phyloP scores from a whole-genome alignment of 2,888 invertebrate genomes.

The Argyresthia albistria region DNA sequence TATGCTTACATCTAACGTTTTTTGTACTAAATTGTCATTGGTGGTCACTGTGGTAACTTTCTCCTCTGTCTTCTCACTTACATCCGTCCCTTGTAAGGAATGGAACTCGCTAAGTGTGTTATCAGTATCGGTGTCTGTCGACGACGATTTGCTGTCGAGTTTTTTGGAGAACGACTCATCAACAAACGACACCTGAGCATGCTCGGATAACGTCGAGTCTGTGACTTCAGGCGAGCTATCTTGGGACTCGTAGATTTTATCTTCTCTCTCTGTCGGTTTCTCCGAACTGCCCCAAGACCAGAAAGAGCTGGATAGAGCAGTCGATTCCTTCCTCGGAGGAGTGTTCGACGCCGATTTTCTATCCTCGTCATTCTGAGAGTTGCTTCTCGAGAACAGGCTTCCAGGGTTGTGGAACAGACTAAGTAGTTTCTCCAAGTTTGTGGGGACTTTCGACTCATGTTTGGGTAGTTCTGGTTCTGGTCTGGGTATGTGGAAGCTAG shows the following conservation, averaged over 20 bases:
- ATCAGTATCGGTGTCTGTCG: constrained; percentile 61
- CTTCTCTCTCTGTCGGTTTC: constrained; percentile 28
- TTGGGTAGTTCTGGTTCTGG: constrained; percentile 37
- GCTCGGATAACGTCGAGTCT: constrained; percentile 58
- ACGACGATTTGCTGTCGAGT: constrained; percentile 58
- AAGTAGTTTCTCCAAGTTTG: constrained; percentile 76
- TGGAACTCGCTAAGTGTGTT: constrained; percentile 62
- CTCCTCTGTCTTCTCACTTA: constrained; percentile 4
- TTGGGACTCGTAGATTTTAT: constrained; percentile 31
- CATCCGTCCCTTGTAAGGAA: constrained; percentile 33
- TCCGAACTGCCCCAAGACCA: constrained; percentile 58
- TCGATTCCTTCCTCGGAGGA: constrained; percentile 58
- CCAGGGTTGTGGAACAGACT: constrained; percentile 77
- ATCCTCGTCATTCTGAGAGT: constrained; percentile 44
- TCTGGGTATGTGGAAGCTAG: constrained; percentile 49
- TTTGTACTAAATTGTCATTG: constrained; percentile 67
- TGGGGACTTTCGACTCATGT: constrained; percentile 51
- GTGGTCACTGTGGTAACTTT: constrained; percentile 57
- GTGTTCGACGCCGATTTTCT: constrained; percentile 48
- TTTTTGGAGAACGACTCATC: constrained; percentile 62
- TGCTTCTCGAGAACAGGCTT: constrained; percentile 69
- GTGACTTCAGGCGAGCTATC: constrained; percentile 53
- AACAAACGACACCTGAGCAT: constrained; percentile 58
- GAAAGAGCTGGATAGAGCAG: constrained; percentile 47
- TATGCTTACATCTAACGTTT: constrained; percentile 58